phyloP scores from a whole-genome alignment of 2,113 vertebrate species.

The Siniperca chuatsi region DNA sequence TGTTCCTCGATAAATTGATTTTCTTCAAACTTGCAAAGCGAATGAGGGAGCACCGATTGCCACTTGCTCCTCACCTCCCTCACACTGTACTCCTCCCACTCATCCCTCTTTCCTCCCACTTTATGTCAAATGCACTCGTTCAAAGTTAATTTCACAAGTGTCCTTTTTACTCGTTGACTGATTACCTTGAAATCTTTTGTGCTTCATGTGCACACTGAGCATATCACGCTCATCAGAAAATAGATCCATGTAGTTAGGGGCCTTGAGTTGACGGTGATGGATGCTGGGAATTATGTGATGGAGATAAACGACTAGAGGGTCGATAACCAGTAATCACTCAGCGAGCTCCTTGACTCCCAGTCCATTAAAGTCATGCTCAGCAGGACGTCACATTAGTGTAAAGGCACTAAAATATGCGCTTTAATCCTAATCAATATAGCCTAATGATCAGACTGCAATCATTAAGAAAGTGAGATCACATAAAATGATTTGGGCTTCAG shows the following conservation, averaged over 20 bases:
- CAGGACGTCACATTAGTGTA: conserved; percentile 22
- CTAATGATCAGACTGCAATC: conserved; percentile 39
- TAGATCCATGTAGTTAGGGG: conserved; percentile 15
- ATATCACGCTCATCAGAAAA: conserved; percentile 31
- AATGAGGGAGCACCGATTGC: conserved; percentile 30
- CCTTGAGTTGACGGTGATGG: conserved; percentile 4
- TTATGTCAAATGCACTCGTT: conserved; percentile 43
- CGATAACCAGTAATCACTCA: conserved; percentile 49
- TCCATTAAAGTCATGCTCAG: conserved; percentile 23
- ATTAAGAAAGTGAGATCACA: conserved; percentile 25
- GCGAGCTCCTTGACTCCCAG: background rate
- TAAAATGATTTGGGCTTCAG: conserved; percentile 27
- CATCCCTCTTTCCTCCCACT: conserved; percentile 43
- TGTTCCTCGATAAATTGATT: conserved; percentile 59
- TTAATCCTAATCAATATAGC: conserved; percentile 23
- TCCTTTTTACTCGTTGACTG: conserved; percentile 41
- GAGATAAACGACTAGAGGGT: conserved; percentile 36
- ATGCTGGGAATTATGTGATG: conserved; percentile 30
- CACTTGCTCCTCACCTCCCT: conserved; percentile 44
- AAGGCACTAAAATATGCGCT: conserved; percentile 25
- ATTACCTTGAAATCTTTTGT: conserved; percentile 34
- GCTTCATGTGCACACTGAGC: conserved; percentile 3
- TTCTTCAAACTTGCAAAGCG: conserved; percentile 41
- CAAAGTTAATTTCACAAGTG: conserved; percentile 63
- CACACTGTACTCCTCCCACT: conserved; percentile 15